Base-by-base conservation (phyloP, 64 coral and sea anemone species). In the Catalaphyllia jardinei region DNA sequence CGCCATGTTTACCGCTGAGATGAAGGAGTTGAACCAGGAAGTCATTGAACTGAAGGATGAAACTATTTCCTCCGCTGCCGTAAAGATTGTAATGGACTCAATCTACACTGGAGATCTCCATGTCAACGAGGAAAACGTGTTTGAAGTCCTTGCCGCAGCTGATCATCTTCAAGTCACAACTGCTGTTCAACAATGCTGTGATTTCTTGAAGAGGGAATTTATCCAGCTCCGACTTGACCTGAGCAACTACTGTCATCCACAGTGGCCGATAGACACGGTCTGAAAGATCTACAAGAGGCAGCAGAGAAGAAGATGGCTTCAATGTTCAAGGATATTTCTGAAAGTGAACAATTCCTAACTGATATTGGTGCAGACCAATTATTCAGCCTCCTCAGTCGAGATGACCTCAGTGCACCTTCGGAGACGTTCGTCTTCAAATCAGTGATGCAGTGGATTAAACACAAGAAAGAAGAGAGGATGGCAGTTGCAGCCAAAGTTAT, bases 1-100 rank as follows among this genome's bases (percentile, higher is more conserved):
- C 52, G 93, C 93, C 3, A 95, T 95, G 93, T 95, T 95, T 28
- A 75, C 74, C 10, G 17, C 1, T 24, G 86, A 15, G 49, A 46
- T 3, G 42, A 77, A 77, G 5, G 74, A 77, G 74, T 77, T 39
- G 17, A 77, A 77, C 31, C 74, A 77, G 74, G 42, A 79, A 57
- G 49, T 79, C 24, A 79, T 52, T 25, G 20, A 52, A 24, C 76
- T 52, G 11, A 55, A 52, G 29, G 42, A 46, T 46, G 71, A 73
- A 30, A 73, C 11, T 25, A 13, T 73, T 73, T 73, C 71, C 31
- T 2, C 71, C 13, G 71, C 10, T 13, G 71, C 71, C 29, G 31
- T 33, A 14, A 73, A 73, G n/a, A 73, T 73, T 27, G 29, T 73
- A 29, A 29, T 73, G 71, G 71, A 73, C 12, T 73, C 71, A 8